Evolutionary conservation across 2,797 vertebrate species (phyloP), one percentile per base, ranked within the genome.

Genomic region (Australoheros facetus): DNA sequence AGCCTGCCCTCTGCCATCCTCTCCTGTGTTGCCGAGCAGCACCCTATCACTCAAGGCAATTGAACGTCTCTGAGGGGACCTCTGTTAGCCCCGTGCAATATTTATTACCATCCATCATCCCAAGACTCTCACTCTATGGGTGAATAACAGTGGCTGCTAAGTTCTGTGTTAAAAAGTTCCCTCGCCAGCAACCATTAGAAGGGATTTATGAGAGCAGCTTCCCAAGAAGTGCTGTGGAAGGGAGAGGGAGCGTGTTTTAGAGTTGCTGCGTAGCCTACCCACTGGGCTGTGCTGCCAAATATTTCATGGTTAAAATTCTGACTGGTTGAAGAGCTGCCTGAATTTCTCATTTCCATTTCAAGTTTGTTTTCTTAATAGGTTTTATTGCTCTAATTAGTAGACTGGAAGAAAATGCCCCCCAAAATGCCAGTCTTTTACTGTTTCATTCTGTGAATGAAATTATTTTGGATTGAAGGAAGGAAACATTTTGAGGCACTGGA

Each of bases 31-130:
- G 90, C 90, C 23, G 87, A 92, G 90, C 88, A 88, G 89, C 91
- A 80, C 89, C 92, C 92, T 88, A 93, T 94, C 91, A 93, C 88
- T 93, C 93, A 91, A 91, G 91, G 91, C 93, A 93, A 93, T 93
- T 90, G 89, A 92, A 93, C 83, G 83, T 89, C 91, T 91, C 91
- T 83, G 84, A 89, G 90, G 91, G 89, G 93, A 93, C 93, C 93
- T 92, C 93, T 90, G 94, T 93, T 93, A 92, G 91, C 90, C 89
- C 91, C 74, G 77, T 91, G 90, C 90, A 94, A 92, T 94, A 95
- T 94, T 93, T 94, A 93, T 94, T 89, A 89, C 89, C 82, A 92
- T 93, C 89, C 90, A 88, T 93, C 94, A 94, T 88, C 80, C 87
- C 11, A 3, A 87, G 89, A 89, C 79, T 79, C 77, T 59, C 51